These are phyloP conservation scores for Saxicola maurus DNA, from an alignment of 2,797 vertebrate species.

Conservation along the genomic window DNA sequence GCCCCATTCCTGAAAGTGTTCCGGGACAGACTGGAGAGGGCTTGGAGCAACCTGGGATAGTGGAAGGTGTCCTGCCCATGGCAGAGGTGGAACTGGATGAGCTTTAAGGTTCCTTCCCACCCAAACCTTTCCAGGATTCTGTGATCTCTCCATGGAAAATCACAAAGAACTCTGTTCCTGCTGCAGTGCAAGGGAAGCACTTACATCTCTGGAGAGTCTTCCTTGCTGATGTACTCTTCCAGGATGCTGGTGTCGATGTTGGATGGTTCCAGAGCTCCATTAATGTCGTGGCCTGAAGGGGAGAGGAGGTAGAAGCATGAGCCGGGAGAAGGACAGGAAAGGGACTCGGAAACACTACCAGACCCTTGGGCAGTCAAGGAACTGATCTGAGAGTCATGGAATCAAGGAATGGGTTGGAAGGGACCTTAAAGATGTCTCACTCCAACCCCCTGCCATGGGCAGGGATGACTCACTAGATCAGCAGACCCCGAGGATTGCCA, in stretches of 20 bases:
- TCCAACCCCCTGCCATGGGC: background rate
- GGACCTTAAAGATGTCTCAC: background rate
- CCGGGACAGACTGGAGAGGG: background rate
- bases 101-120: background rate
- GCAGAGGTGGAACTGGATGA: background rate
- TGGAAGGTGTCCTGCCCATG: background rate
- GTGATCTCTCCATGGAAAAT: background rate
- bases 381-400: background rate
- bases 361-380: background rate
- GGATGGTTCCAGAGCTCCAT: constrained; percentile 92
- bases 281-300: constrained; percentile 93
- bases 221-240: constrained; percentile 99
- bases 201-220: constrained; percentile 96
- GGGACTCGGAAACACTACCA: background rate
- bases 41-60: background rate
- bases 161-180: rapidly evolving
- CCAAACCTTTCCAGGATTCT: background rate
- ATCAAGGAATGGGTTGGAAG: rapidly evolving
- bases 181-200: constrained; percentile 28
- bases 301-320: background rate
- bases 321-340: background rate
- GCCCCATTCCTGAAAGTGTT: background rate
- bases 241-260: constrained; percentile 99
- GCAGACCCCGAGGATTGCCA: background rate
- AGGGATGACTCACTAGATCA: background rate